Base-by-base conservation (phyloP, 2,113 vertebrate species). In the Gasterosteus nipponicus region DNA sequence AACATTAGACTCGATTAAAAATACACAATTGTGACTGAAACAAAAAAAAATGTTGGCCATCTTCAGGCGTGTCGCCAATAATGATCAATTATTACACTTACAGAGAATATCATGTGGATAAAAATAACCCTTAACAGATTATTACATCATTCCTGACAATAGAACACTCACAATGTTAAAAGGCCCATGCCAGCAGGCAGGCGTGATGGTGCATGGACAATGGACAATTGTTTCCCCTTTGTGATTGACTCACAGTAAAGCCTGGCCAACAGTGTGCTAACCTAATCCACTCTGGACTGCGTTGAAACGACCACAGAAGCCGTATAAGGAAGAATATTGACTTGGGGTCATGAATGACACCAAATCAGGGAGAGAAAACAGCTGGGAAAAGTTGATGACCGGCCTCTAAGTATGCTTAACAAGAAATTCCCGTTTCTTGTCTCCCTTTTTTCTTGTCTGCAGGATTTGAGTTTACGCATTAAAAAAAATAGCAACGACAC, bases 201-300 rank as follows among this genome's bases (percentile, higher is more conserved):
- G 85, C 89, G 85, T 53, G 71, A 44, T 9, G 53, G n/a, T 54
- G 78, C 10, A 29, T 62, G 77, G 75, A 90, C 86, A 85, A 87
- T 62, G 44, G 85, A 9, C 67, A 78, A 86, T 83, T 59, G 88
- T 87, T 86, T 65, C 31, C 26, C 47, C 26, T 26, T 22, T 73
- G 26, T 41, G 18, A 41, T 1, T 75, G 44, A 83, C 49, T 65
- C 58, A 54, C 39, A 66, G 42, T 33, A 59, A 60, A 72, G 49
- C 16, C 58, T 59, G 31, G 67, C 51, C 73, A 69, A 62, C 16
- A 44, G n/a, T 56, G 29, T 44, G 19, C n/a, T 46, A 47, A 73
- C 11, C 14, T 33, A 22, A 72, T 65, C 22, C 42, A 67, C 11
- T 75, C 46, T 29, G 26, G 51, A 70, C 18, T 35, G 19, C 10